These are phyloP conservation scores for Proisotoma minuta DNA, from an alignment of 2,888 invertebrate species.

Conservation along the genomic window DNA sequence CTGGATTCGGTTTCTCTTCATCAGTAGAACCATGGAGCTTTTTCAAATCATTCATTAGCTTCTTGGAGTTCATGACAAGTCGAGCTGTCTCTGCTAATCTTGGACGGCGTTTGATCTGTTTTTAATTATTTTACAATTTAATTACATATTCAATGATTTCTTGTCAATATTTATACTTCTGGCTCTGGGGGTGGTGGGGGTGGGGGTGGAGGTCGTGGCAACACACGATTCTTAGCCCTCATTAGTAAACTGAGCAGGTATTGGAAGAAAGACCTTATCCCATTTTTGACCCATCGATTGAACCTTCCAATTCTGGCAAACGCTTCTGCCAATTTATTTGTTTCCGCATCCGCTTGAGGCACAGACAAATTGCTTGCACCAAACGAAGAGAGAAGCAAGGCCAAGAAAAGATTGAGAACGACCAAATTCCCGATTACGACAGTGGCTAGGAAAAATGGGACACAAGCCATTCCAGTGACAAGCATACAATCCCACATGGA, in stretches of 20 bases:
- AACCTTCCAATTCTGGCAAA: constrained; percentile 90
- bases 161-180: constrained; percentile 12
- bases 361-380: constrained; percentile 87
- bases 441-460: constrained; percentile 96
- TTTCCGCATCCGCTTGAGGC: constrained; percentile 57
- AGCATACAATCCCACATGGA: constrained; percentile 99
- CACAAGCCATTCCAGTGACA: constrained; percentile 83
- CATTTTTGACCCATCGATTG: constrained; percentile 72
- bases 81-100: constrained; percentile 18
- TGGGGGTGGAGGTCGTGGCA: constrained; percentile 71
- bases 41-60: constrained; percentile 29
- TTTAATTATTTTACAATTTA: too few species aligned
- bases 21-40: constrained; percentile 7
- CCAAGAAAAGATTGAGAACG: constrained; percentile 98
- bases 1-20: constrained; percentile 28
- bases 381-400: constrained; percentile 97
- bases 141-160: constrained; percentile 17
- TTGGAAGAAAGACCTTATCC: constrained; percentile 19
- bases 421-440: constrained; percentile 98
- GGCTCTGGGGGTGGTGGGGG: constrained; percentile 48
- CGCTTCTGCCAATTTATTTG: constrained; percentile 96
- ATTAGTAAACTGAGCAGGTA: constrained; percentile 12
- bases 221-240: constrained; percentile 67
- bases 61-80: constrained; percentile 43
- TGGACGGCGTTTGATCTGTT: not conserved